Evolutionary conservation across 2,888 invertebrate species (phyloP).

Genomic region (Anagyrus pseudococci): DNA sequence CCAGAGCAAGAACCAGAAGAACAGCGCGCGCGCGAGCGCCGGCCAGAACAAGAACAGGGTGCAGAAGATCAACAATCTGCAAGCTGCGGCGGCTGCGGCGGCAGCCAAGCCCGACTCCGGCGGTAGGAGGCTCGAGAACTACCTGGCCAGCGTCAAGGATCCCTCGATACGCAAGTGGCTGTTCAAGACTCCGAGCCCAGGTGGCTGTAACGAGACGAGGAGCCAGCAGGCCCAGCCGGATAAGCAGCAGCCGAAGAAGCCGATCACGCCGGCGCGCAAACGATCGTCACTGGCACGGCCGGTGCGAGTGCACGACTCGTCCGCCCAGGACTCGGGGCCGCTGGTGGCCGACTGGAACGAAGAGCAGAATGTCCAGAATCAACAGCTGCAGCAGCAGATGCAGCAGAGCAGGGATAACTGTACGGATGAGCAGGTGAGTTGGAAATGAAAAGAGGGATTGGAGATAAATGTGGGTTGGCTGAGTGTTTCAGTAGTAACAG

Average conservation of each 20-base stretch:
- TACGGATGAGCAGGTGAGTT: conserved; percentile 15
- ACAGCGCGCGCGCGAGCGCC: not conserved
- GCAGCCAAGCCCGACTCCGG: not conserved
- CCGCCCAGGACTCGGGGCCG: conserved; percentile 41
- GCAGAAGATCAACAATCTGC: conserved; percentile 32
- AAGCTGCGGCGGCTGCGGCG: conserved; percentile 5
- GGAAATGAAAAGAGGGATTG: too few relatives aligned
- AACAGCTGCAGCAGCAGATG: not conserved
- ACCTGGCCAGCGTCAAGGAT: conserved; percentile 28
- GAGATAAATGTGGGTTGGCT: too few relatives aligned
- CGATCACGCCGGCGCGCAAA: conserved; percentile 51
- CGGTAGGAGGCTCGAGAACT: conserved; percentile 14
- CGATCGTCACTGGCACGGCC: conserved; percentile 56
- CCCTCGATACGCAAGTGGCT: conserved; percentile 34
- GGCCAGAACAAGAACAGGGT: conserved; percentile 6
- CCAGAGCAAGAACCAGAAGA: conserved; percentile 23
- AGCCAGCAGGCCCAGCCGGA: not conserved
- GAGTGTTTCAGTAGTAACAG: too few relatives aligned
- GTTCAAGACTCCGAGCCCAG: conserved; percentile 14
- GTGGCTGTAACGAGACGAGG: conserved; percentile 9
- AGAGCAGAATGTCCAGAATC: conserved; percentile 10
- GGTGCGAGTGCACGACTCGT: conserved; percentile 54
- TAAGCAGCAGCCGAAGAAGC: conserved; percentile 32
- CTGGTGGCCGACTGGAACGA: conserved; percentile 33
- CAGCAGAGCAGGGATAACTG: conserved; percentile 20